These are phyloP conservation scores for Stenodera caucasica DNA, from an alignment of 2,888 invertebrate genomes.

Conservation along the genomic window DNA sequence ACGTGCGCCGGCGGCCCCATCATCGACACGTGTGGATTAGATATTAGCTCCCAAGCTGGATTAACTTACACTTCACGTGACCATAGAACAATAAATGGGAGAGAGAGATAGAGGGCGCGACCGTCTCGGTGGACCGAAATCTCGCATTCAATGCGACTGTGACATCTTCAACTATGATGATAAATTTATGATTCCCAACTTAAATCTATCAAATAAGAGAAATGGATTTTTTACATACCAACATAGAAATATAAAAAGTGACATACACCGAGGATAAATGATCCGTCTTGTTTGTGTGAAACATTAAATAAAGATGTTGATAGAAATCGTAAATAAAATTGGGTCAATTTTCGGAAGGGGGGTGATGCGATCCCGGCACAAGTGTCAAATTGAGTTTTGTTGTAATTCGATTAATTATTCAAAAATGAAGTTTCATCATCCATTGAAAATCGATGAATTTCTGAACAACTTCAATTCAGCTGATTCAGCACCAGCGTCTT, in stretches of 20 bases:
- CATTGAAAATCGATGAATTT: no score
- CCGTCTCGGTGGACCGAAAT: background rate
- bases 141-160: background rate
- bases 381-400: background rate
- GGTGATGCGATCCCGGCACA: no score
- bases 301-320: no score
- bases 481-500: background rate
- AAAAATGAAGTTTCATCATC: background rate
- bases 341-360: background rate
- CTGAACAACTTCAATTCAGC: background rate
- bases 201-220: background rate
- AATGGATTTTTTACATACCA: background rate
- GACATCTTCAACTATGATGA: background rate
- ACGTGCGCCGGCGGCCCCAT: background rate
- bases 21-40: background rate
- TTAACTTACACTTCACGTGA: slow-evolving; percentile 1
- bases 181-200: background rate
- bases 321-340: no score
- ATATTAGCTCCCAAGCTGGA: background rate
- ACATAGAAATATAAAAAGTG: no score
- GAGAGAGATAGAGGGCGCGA: background rate
- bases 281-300: no score
- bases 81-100: background rate
- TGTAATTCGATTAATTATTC: background rate
- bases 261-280: no score